Conservation (phyloP, 1,140 invertebrate species). For the Drosophila rufa region DNA sequence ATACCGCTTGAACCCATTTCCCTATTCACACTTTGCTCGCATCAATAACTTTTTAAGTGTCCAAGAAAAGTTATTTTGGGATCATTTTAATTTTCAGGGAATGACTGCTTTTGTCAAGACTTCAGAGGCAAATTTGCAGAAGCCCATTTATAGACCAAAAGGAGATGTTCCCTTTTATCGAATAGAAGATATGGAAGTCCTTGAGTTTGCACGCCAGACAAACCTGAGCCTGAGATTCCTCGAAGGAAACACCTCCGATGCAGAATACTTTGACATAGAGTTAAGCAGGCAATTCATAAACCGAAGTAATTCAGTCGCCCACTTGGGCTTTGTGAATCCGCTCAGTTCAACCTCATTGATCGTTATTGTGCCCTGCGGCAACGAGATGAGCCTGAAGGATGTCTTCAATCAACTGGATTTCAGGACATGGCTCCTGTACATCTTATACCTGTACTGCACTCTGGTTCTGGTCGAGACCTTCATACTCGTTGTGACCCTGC, state of each 20-base stretch:
- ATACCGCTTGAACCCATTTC: background rate
- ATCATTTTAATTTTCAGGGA: background rate
- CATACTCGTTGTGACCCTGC: background rate
- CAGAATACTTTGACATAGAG: background rate
- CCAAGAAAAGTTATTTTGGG: rapidly evolving
- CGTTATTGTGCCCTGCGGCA: slow-evolving; percentile 33
- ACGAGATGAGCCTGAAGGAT: slow-evolving; percentile 20
- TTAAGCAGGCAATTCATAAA: background rate
- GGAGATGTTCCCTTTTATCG: too few relatives aligned
- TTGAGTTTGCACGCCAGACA: background rate
- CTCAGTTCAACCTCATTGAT: background rate
- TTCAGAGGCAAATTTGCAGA: too few relatives aligned
- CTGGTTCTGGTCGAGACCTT: slow-evolving; percentile 27
- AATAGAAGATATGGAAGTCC: background rate
- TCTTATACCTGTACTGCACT: slow-evolving; percentile 12
- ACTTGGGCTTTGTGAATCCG: background rate
- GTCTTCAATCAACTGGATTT: slow-evolving; percentile 1
- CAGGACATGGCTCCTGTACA: slow-evolving; percentile 13
- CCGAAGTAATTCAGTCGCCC: background rate
- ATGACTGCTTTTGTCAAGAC: background rate
- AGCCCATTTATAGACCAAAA: background rate
- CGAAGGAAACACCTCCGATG: background rate
- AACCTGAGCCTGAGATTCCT: slow-evolving; percentile 1
- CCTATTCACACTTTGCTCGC: background rate
- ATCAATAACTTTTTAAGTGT: background rate